phyloP scores from a whole-genome alignment of 2,113 vertebrate species.

The Carollia perspicillata region DNA sequence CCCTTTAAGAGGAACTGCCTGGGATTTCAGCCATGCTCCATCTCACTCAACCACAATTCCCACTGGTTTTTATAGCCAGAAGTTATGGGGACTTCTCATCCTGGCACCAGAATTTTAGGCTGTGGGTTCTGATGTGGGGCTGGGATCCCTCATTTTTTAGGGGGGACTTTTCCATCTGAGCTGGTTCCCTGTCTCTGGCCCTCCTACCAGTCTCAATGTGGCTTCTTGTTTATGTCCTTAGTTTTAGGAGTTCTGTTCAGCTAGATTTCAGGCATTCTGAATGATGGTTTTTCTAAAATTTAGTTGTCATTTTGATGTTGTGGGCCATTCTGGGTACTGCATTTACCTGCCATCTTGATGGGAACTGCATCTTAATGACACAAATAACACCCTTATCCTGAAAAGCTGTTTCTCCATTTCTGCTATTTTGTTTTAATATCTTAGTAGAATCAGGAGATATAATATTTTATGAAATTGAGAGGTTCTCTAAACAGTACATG shows the following conservation, averaged over 20 bases:
- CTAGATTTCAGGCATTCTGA: background rate
- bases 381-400: background rate
- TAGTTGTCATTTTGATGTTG: background rate
- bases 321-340: background rate
- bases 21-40: background rate
- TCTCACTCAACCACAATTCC: background rate
- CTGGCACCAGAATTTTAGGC: background rate
- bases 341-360: background rate
- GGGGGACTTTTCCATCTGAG: background rate
- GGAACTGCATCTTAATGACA: constrained; percentile 16
- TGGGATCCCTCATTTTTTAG: background rate
- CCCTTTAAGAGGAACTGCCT: background rate
- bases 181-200: too few relatives aligned
- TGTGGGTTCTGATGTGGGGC: background rate
- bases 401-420: background rate
- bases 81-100: background rate
- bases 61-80: background rate
- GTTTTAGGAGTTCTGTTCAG: too few relatives aligned
- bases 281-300: background rate
- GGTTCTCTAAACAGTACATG: background rate
- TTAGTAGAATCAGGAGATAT: background rate
- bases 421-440: background rate
- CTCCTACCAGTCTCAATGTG: too few relatives aligned
- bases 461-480: background rate
- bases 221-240: too few relatives aligned